Base-by-base conservation (phyloP, 2,113 vertebrate genomes). In the Seriola aureovittata region DNA sequence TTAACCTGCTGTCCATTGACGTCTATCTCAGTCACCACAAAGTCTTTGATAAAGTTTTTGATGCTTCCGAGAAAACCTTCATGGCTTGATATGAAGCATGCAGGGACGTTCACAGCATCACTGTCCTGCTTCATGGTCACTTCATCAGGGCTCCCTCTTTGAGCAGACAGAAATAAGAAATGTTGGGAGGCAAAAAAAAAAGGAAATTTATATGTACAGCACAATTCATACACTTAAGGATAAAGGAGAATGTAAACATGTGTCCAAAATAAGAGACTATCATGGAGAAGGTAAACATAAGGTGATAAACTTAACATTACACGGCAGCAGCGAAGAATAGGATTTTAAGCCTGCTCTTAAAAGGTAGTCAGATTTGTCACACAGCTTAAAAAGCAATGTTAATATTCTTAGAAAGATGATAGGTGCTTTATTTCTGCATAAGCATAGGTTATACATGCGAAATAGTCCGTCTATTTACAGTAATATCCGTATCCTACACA, bases 21-120 rank as follows among this genome's bases (percentile, higher is more conserved):
- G 91, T 97, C 94, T 19, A 99, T 96, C 83, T 99, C 98, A 1
- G 89, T 96, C 85, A 99, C 97, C 7, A 97, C 82, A 85, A 99
- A 99, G 93, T 99, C 98, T 63, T 80, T 82, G n/a, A 96, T 94
- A 0, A 91, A 95, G 76, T 91, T 96, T 94, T 99, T 99, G 83
- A 99, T 96, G 2, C 89, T 96, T 13, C 98, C 98, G 3, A 76
- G 50, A 88, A 99, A 99, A 42, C 98, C 98, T 29, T 88, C 50
- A 54, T 99, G 98, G 54, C 89, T 87, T 8, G 92, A 96, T 52
- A 97, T 66, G 80, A 96, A 96, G 82, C 85, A 93, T 0, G 50
- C 48, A 50, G 95, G 89, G 70, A 85, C 69, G 71, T 34, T 92
- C 50, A 57, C 72, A 60, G 38, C 65, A 66, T 59, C 87, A 16